Evolutionary conservation across 1,140 invertebrate genomes (phyloP).

Genomic region (Mylabris phalerata): DNA sequence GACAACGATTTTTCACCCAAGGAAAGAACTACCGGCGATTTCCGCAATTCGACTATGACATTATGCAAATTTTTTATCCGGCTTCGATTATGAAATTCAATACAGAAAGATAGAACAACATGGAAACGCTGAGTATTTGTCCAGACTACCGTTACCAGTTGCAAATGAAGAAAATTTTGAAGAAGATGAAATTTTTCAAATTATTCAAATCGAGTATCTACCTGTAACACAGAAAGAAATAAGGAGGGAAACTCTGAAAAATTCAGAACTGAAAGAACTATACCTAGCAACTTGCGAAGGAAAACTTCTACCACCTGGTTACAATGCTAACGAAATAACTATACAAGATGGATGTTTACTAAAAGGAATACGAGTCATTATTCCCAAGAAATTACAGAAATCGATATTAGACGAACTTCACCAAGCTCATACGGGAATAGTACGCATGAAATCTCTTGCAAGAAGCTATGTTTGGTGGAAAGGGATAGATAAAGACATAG

Average conservation of each 20-base stretch:
- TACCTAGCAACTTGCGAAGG: slow-evolving; percentile 7
- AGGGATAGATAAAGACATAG: slow-evolving; percentile 28
- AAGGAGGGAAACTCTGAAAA: not conserved
- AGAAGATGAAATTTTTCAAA: not conserved
- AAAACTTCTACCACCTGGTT: slow-evolving; percentile 3
- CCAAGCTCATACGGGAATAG: slow-evolving; percentile 21
- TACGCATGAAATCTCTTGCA: slow-evolving; percentile 29
- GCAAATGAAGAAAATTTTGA: not conserved
- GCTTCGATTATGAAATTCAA: slow-evolving; percentile 27
- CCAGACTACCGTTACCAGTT: not conserved
- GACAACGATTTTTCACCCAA: slow-evolving; percentile 30
- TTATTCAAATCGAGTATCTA: not conserved
- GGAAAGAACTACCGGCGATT: slow-evolving; percentile 27
- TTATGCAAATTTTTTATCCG: slow-evolving; percentile 29
- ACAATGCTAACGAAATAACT: not conserved
- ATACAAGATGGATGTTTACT: slow-evolving; percentile 1
- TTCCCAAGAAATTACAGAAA: not conserved
- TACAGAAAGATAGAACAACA: not conserved
- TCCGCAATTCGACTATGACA: slow-evolving; percentile 27
- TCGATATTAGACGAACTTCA: slow-evolving; percentile 1
- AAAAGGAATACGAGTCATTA: slow-evolving; percentile 1
- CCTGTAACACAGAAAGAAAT: not conserved
- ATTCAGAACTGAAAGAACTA: not conserved
- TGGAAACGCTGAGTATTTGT: slow-evolving; percentile 10
- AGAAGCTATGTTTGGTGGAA: slow-evolving; percentile 21